phyloP scores from a whole-genome alignment of 2,888 invertebrate genomes.

The Phyllotreta striolata region DNA sequence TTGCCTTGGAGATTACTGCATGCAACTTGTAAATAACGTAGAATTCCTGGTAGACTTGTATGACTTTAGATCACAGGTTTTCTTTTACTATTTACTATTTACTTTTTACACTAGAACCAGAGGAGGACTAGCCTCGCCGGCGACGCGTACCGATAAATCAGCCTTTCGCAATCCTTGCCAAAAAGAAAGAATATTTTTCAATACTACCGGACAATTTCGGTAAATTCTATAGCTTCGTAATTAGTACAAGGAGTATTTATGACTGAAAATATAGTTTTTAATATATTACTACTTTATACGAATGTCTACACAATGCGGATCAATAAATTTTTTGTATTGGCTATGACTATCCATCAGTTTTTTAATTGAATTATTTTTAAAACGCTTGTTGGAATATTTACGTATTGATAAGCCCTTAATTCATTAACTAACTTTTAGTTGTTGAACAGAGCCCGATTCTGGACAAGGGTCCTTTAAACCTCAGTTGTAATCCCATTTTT shows the following conservation, averaged over 20 bases:
- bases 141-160: constrained; percentile 7
- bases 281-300: too few relatives aligned
- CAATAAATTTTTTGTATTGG: too few relatives aligned
- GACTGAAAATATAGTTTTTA: background rate
- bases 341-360: too few relatives aligned
- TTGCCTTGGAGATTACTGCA: background rate
- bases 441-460: constrained; percentile 18
- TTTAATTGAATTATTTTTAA: constrained; percentile 1
- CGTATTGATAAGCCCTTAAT: background rate
- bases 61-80: constrained; percentile 7
- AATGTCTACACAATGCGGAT: too few relatives aligned
- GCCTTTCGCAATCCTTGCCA: constrained; percentile 3
- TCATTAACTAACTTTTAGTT: background rate
- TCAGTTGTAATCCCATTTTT: constrained; percentile 56
- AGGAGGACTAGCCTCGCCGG: constrained; percentile 6
- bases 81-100: constrained; percentile 11
- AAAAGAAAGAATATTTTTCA: constrained; percentile 7
- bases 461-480: constrained; percentile 52
- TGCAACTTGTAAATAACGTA: background rate
- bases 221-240: background rate
- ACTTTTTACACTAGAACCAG: constrained; percentile 9
- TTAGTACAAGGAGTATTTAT: background rate
- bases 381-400: background rate
- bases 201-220: background rate
- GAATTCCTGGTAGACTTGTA: background rate